Conservation (phyloP, 2,888 invertebrate species). For the Nephrotoma flavescens region DNA sequence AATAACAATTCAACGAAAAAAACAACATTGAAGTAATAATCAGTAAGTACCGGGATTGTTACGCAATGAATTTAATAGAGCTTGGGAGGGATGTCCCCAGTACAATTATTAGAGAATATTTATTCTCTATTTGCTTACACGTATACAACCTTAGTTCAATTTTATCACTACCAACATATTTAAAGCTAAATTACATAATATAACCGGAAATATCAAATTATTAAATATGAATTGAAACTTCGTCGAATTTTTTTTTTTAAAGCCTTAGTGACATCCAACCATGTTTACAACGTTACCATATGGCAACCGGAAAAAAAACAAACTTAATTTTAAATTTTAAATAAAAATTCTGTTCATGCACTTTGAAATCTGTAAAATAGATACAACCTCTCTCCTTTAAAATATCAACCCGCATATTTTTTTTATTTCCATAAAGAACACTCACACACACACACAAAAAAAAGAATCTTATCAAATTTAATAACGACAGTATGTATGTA, state of each 20-base stretch:
- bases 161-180: too few relatives aligned
- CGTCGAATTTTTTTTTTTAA: too few relatives aligned
- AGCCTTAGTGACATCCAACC: neutral
- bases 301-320: neutral
- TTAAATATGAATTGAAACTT: too few relatives aligned
- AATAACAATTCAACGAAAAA: too few relatives aligned
- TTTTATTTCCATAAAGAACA: neutral
- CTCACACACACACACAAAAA: neutral
- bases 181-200: too few relatives aligned
- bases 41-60: fast-evolving
- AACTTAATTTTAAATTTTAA: neutral
- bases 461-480: neutral
- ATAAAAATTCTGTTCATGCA: neutral
- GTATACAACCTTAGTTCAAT: too few relatives aligned
- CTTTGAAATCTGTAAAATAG: neutral
- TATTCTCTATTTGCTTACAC: too few relatives aligned
- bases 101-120: too few relatives aligned
- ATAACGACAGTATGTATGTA: neutral
- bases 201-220: too few relatives aligned
- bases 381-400: neutral
- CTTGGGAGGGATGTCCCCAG: too few relatives aligned
- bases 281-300: neutral
- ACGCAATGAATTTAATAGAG: too few relatives aligned
- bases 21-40: too few relatives aligned
- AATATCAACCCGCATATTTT: neutral